Evolutionary conservation across 2,888 invertebrate species (phyloP).

Genomic region (Trypoxylon attenuatum): DNA sequence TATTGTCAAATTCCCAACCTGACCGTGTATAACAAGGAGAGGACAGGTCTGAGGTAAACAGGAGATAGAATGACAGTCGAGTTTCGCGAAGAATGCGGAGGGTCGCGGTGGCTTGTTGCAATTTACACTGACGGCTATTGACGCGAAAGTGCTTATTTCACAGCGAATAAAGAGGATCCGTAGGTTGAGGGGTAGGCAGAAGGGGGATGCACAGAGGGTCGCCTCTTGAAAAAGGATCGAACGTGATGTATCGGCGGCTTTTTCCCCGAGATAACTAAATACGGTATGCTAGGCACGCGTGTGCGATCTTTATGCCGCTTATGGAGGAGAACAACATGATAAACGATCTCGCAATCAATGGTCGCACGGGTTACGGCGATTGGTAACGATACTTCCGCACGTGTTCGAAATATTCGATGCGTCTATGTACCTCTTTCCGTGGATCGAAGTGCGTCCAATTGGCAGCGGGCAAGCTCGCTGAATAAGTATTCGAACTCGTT

Average conservation of each 20-base stretch:
- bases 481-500: too few species aligned
- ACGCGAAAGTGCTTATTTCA: slow-evolving; percentile 40
- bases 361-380: slow-evolving; percentile 32
- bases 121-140: slow-evolving; percentile 19
- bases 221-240: slow-evolving; percentile 19
- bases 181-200: too few species aligned
- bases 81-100: not conserved
- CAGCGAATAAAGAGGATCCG: slow-evolving; percentile 21
- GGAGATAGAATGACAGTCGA: too few species aligned
- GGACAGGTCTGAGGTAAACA: too few species aligned
- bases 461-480: too few species aligned
- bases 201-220: too few species aligned
- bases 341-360: slow-evolving; percentile 52
- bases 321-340: slow-evolving; percentile 37
- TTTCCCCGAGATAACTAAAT: slow-evolving; percentile 42
- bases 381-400: slow-evolving; percentile 17
- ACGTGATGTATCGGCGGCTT: slow-evolving; percentile 45
- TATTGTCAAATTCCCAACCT: too few species aligned
- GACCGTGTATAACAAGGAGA: too few species aligned
- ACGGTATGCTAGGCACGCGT: slow-evolving; percentile 50
- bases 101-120: slow-evolving; percentile 1
- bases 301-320: slow-evolving; percentile 42
- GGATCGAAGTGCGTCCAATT: too few species aligned
- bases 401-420: slow-evolving; percentile 23
- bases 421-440: not conserved